Conservation (phyloP, 1,140 invertebrate genomes). For the Euschistus heros region DNA sequence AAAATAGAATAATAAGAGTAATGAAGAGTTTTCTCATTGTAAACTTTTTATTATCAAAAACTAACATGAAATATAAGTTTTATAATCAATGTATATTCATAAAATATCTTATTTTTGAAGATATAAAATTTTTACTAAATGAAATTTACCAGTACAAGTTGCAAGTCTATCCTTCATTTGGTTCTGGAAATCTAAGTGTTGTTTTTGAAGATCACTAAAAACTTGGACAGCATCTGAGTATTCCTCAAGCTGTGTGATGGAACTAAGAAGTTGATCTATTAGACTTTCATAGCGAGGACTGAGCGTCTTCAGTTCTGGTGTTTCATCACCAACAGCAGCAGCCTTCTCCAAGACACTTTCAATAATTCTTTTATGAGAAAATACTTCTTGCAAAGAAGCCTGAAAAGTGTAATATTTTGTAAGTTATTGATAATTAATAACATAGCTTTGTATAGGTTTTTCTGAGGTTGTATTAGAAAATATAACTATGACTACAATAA, state of each 20-base stretch:
- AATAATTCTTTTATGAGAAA: conserved; percentile 77
- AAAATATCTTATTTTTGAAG: too few relatives aligned
- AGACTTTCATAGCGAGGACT: conserved; percentile 64
- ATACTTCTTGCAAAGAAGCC: conserved; percentile 76
- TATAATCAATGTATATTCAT: too few relatives aligned
- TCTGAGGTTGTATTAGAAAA: too few relatives aligned
- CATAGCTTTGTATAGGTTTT: too few relatives aligned
- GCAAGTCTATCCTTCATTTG: conserved; percentile 73
- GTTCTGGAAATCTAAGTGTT: conserved; percentile 76
- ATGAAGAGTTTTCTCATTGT: too few relatives aligned
- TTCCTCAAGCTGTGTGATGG: conserved; percentile 59
- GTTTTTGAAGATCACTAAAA: conserved; percentile 73
- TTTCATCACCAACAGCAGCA: conserved; percentile 50
- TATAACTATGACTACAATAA: too few relatives aligned
- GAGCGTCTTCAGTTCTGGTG: conserved; percentile 41
- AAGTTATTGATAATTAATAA: too few relatives aligned
- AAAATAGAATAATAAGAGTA: too few relatives aligned
- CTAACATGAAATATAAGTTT: too few relatives aligned
- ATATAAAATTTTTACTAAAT: too few relatives aligned
- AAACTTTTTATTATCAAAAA: too few relatives aligned
- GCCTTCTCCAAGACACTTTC: conserved; percentile 84
- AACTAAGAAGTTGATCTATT: conserved; percentile 45
- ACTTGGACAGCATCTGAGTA: conserved; percentile 67
- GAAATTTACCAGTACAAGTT: conserved; percentile 44
- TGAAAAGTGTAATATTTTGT: conserved; percentile 28